Conservation (phyloP, 1,140 invertebrate species). For the Zaprionus taronus region DNA sequence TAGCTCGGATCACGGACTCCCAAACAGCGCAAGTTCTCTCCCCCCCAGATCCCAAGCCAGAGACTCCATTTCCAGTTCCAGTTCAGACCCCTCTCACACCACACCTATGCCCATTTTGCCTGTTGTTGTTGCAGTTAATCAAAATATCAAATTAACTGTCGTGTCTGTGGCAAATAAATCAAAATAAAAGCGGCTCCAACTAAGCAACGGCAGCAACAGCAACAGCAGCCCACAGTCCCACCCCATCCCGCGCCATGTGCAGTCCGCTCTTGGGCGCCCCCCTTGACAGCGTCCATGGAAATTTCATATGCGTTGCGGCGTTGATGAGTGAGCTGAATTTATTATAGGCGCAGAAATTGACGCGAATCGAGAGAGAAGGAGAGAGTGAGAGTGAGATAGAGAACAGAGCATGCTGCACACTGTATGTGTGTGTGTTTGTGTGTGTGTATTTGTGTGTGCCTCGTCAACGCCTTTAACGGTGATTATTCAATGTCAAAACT, state of each 20-base stretch:
- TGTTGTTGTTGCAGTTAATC: slow-evolving; percentile 75
- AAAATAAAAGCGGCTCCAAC: slow-evolving; percentile 66
- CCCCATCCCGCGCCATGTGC: background rate
- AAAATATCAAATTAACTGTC: slow-evolving; percentile 84
- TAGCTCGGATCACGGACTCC: background rate
- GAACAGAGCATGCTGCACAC: slow-evolving; percentile 6
- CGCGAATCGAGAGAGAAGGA: slow-evolving; percentile 31
- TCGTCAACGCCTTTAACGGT: slow-evolving; percentile 76
- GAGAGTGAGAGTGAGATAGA: background rate
- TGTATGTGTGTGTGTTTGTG: background rate
- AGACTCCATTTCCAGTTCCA: slow-evolving; percentile 12
- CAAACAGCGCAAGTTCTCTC: slow-evolving; percentile 19
- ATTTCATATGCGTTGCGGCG: slow-evolving; percentile 62
- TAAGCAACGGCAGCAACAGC: slow-evolving; percentile 7
- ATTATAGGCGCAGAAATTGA: slow-evolving; percentile 70
- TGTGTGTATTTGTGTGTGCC: slow-evolving; percentile 28
- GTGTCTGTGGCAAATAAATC: slow-evolving; percentile 83
- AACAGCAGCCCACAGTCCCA: too few species aligned
- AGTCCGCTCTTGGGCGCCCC: slow-evolving; percentile 4
- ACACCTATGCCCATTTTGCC: slow-evolving; percentile 5
- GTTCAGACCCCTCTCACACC: background rate
- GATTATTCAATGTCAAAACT: slow-evolving; percentile 79
- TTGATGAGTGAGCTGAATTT: slow-evolving; percentile 76
- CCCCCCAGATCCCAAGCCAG: background rate
- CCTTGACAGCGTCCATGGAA: slow-evolving; percentile 53